Conservation (phyloP, 1,140 invertebrate species). For the Mesaphorura yosii region DNA sequence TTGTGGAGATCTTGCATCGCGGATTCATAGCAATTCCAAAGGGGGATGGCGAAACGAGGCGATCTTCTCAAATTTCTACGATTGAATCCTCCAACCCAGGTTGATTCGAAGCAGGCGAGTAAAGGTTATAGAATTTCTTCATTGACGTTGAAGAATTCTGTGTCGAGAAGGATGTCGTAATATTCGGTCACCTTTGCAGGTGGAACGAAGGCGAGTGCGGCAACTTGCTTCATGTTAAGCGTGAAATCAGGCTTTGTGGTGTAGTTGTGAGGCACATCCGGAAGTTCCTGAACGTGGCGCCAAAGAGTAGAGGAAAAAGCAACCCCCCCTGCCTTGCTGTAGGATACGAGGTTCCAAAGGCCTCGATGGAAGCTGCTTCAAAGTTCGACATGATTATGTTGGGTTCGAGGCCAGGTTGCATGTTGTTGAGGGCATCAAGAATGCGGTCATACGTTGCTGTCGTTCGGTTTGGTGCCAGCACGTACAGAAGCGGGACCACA, state of each 20-base stretch:
- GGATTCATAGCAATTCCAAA: neutral
- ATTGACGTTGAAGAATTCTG: slow-evolving; percentile 2
- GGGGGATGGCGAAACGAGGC: neutral
- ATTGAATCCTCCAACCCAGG: slow-evolving; percentile 9
- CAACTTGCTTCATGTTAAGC: slow-evolving; percentile 1
- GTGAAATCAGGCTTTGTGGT: slow-evolving; percentile 8
- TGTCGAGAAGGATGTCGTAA: slow-evolving; percentile 4
- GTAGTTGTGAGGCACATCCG: neutral
- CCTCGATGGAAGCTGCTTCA: neutral
- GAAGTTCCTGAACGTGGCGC: neutral
- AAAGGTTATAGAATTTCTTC: neutral
- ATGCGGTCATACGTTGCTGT: neutral
- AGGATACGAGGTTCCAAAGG: neutral
- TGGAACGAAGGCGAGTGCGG: slow-evolving; percentile 11
- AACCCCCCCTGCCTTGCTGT: neutral
- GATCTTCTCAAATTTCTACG: neutral
- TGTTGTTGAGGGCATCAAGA: neutral
- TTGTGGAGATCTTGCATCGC: neutral
- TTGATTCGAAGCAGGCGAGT: slow-evolving; percentile 12
- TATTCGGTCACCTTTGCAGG: neutral
- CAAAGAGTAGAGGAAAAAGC: neutral
- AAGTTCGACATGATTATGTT: neutral
- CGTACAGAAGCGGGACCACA: neutral
- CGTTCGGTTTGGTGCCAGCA: neutral
- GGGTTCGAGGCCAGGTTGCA: neutral